These are phyloP conservation scores for Drosophila tripunctata DNA, from an alignment of 2,888 invertebrate species.

Conservation along the genomic window DNA sequence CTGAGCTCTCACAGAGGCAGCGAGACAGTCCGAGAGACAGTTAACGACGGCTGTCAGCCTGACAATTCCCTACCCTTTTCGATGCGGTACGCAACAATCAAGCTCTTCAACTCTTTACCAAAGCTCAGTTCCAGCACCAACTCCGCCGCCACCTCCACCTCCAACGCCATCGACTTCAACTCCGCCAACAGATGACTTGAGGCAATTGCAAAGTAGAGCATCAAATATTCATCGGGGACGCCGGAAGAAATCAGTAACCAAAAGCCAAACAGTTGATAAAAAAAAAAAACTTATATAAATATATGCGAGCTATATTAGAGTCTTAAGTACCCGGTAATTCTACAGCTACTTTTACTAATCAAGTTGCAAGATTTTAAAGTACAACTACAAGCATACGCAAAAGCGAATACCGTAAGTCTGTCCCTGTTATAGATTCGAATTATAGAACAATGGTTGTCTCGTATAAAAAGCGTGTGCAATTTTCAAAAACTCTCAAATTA, in stretches of 20 bases:
- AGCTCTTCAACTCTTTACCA: slow-evolving; percentile 13
- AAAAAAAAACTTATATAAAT: not conserved
- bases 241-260: slow-evolving; percentile 9
- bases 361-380: too few relatives aligned
- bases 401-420: too few relatives aligned
- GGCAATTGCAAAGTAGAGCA: slow-evolving; percentile 15
- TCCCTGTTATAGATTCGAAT: too few relatives aligned
- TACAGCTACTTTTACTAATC: too few relatives aligned
- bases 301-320: not conserved
- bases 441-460: too few relatives aligned
- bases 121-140: slow-evolving; percentile 9
- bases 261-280: slow-evolving; percentile 10
- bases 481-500: too few relatives aligned
- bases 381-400: too few relatives aligned
- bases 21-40: slow-evolving; percentile 4
- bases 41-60: too few relatives aligned
- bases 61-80: not conserved
- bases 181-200: not conserved
- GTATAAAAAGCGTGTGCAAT: too few relatives aligned
- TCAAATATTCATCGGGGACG: slow-evolving; percentile 35
- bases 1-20: slow-evolving; percentile 11
- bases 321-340: not conserved
- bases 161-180: not conserved
- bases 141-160: not conserved
- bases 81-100: slow-evolving; percentile 10